A percentile compares a stretch with the other conserved stretches of the same genome.
Evolutionary conservation across 1,140 invertebrate genomes (phyloP).

Genomic region (Pygmarrhopalites habei): DNA sequence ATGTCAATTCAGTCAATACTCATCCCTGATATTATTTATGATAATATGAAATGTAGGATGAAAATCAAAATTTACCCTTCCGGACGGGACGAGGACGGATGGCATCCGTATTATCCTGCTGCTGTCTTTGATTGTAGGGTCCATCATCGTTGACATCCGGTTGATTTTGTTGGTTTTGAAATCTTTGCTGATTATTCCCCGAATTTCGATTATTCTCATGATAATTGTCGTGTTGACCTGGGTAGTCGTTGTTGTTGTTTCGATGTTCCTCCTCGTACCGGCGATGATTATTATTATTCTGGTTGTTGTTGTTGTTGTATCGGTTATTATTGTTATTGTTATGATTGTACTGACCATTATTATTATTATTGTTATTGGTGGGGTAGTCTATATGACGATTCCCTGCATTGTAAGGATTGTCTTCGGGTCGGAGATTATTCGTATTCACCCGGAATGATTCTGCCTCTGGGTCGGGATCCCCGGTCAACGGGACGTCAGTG

Average conservation of each 20-base stretch:
- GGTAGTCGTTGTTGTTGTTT: not conserved
- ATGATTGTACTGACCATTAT: not conserved
- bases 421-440: constrained; percentile 6
- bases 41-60: too few relatives aligned
- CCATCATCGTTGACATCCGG: too few relatives aligned
- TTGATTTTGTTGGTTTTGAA: too few relatives aligned
- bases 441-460: not conserved
- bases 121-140: too few relatives aligned
- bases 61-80: too few relatives aligned
- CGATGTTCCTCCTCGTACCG: not conserved
- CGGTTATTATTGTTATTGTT: not conserved
- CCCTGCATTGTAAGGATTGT: constrained; percentile 18
- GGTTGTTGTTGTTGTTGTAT: not conserved
- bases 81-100: too few relatives aligned
- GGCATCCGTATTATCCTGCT: too few relatives aligned
- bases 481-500: constrained; percentile 30
- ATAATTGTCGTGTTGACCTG: not conserved
- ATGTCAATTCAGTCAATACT: too few relatives aligned
- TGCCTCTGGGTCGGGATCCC: constrained; percentile 18
- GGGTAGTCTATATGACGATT: constrained; percentile 18
- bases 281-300: not conserved
- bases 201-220: not conserved
- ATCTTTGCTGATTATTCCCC: too few relatives aligned
- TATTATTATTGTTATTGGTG: not conserved
- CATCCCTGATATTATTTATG: too few relatives aligned